Base-by-base conservation (phyloP, 2,797 vertebrate species). In the Sarcoramphus papa region DNA sequence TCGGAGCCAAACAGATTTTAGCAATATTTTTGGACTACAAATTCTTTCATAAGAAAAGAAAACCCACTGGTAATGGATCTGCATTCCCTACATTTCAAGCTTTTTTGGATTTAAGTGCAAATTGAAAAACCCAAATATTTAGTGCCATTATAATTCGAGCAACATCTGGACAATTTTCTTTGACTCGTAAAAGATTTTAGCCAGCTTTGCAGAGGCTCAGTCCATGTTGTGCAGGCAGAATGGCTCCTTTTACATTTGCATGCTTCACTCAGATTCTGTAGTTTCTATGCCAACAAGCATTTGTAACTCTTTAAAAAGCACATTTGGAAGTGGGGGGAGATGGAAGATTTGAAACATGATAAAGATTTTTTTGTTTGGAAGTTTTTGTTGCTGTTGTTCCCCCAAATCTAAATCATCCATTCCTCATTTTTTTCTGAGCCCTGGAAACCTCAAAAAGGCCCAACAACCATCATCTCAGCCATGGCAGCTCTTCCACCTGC, bases 261-360 rank as follows among this genome's bases (percentile, higher is more conserved):
- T 81, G 80, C 85, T 79, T 95, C 87, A 18, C 85, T 92, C 92
- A 33, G 54, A 50, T 70, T 67, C 95, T 72, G 93, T 64, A 85
- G 97, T 97, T 97, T 97, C 97, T 98, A 98, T 97, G 97, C 95
- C 97, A 98, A 98, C 97, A 80, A 79, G 91, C 87, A 82, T 94
- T 96, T 92, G 91, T 69, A 86, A 82, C 91, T 95, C 95, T 80
- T 95, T 74, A 92, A 95, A 93, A 94, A 94, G 83, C 92, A 68
- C 84, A 62, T 81, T 94, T 62, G 72, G 87, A 86, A 68, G 74
- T 30, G 54, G 87, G 82, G 75, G 41, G 48, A 73, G 60, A 85
- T 15, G 56, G 87, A 84, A 79, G 80, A 90, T 53, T 33, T 60
- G 45, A 88, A 91, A 97, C 31, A 68, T 41, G 77, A 85, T 80